Evolutionary conservation across 2,113 vertebrate genomes (phyloP), one percentile per base, ranked within the genome.

Genomic region (Micronycteris hirsuta): DNA sequence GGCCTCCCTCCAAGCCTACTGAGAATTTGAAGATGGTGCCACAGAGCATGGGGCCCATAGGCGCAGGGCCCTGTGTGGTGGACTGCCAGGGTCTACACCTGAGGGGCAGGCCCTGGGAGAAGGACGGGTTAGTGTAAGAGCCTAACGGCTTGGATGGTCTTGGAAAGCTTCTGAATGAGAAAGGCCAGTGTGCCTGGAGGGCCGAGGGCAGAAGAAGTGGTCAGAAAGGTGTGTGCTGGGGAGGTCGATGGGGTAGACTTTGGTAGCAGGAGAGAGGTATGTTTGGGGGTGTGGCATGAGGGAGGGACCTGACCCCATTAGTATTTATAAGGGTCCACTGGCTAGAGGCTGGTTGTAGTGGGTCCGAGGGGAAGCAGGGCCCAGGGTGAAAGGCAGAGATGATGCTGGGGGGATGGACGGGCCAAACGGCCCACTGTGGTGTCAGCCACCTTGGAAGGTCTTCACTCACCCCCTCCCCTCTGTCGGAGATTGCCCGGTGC

Each of bases 41-140:
- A 20, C 9, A 20, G 45, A 56, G 47, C 0, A 0, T 2, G 43
- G 52, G 26, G 22, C 1, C 73, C 36, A 33, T 28, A 19, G 61
- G 38, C 6, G 22, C 1, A 0, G 67, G 24, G 45, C 33, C 43
- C 38, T 8, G 17, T 63, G 47, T 36, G 49, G 31, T 3, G 9
- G 49, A 31, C 9, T 12, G 1, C 1, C 4, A 7, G 36, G 28
- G 4, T 17, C 26, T 15, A 7, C 0, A 5, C 16, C 10, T 3
- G 17, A 43, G 56, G 67, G 61, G 22, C 2, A 2, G 31, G 38
- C 11, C 54, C 20, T 4, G 12, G 10, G 8, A 2, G 33, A 80
- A 89, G 45, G 20, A 45, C 47, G 1, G 12, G 36, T 36, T 7
- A 24, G 70, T 11, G 14, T 13, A 9, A 31, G 41, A 47, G 9